phyloP scores from a whole-genome alignment of 2,888 invertebrate genomes.

The Parasteatoda lunata region DNA sequence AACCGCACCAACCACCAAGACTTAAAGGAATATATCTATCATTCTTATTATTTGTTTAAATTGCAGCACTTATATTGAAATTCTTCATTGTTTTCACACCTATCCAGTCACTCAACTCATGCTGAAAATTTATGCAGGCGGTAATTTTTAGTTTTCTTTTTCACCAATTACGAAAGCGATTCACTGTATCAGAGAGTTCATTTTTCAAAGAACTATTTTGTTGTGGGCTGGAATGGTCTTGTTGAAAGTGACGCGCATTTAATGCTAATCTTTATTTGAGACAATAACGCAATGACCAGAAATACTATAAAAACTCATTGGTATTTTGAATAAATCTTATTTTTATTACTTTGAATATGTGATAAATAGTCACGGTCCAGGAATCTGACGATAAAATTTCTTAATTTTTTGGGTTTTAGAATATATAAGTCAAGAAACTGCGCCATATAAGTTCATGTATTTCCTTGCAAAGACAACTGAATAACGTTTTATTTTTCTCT shows the following conservation, averaged over 20 bases:
- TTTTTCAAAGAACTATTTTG: slow-evolving; percentile 3
- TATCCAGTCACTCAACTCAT: no score
- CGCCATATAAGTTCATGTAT: background rate
- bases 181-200: slow-evolving; percentile 9
- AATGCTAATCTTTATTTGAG: background rate
- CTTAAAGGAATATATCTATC: no score
- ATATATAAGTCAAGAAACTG: background rate
- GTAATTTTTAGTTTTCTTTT: background rate
- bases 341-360: slow-evolving; percentile 10
- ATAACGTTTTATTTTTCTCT: background rate
- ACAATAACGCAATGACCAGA: background rate
- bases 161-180: background rate
- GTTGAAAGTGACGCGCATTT: background rate
- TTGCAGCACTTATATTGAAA: no score
- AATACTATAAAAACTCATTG: background rate
- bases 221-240: background rate
- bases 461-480: background rate
- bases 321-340: background rate
- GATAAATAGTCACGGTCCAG: slow-evolving; percentile 15
- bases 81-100: no score
- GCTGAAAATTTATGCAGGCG: background rate
- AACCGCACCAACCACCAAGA: no score
- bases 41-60: no score
- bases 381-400: background rate
- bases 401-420: background rate